phyloP scores from a whole-genome alignment of 1,140 invertebrate genomes.

The Drosophila gunungcola region DNA sequence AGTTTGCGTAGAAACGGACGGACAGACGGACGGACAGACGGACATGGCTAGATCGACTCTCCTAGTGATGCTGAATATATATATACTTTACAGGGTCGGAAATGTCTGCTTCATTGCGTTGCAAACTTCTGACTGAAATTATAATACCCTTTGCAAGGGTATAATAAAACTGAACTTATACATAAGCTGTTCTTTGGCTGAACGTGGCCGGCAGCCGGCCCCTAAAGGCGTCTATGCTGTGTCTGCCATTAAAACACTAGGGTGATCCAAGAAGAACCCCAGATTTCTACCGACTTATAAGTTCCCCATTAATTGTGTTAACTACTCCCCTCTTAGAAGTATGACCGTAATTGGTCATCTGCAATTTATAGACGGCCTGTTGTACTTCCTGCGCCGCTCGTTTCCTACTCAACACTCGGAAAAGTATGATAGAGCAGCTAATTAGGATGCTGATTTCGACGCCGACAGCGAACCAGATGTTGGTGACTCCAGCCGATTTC shows the following conservation, averaged over 20 bases:
- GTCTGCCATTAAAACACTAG: not conserved
- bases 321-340: not conserved
- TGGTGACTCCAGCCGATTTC: conserved; percentile 2
- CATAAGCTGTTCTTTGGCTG: no score
- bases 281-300: not conserved
- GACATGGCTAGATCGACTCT: no score
- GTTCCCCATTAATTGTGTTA: not conserved
- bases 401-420: not conserved
- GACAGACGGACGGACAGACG: no score
- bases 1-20: no score
- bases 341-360: not conserved
- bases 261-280: not conserved
- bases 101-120: no score
- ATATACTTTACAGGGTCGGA: no score
- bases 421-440: not conserved
- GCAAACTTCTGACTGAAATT: no score
- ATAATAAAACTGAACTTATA: no score
- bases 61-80: no score
- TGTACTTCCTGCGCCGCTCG: no score
- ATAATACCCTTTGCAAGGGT: no score
- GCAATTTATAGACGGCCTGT: not conserved
- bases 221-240: not conserved
- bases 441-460: not conserved
- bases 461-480: conserved; percentile 20
- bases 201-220: no score